Conservation (phyloP, 2,888 invertebrate species). For the Morinoia aosen region DNA sequence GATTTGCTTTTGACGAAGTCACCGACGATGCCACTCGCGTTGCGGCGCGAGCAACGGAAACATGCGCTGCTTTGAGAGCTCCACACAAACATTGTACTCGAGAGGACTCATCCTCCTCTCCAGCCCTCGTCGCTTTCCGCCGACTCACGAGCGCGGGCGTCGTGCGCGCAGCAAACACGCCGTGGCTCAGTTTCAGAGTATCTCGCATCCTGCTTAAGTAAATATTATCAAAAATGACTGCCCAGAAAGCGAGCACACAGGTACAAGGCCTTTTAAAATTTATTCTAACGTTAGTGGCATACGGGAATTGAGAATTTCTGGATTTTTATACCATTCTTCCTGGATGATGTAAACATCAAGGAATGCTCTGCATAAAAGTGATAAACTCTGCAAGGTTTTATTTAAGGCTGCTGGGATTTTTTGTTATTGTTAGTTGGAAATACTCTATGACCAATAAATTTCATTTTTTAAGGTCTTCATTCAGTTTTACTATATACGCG, state of each 20-base stretch:
- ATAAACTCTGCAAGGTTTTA: not conserved
- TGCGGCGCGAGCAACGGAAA: not conserved
- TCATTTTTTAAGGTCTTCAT: not conserved
- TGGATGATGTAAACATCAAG: not conserved
- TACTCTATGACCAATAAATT: no score
- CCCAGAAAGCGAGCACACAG: conserved; percentile 5
- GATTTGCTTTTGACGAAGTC: not conserved
- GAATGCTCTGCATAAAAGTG: not conserved
- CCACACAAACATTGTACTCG: conserved; percentile 27
- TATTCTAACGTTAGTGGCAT: not conserved
- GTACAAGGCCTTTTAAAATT: not conserved
- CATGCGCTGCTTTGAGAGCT: not conserved
- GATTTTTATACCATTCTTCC: not conserved
- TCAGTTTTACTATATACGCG: not conserved
- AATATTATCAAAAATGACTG: conserved; percentile 30
- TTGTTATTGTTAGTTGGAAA: no score
- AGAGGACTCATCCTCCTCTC: not conserved
- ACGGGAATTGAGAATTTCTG: not conserved
- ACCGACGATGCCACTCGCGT: conserved; percentile 26
- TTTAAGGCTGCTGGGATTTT: not conserved
- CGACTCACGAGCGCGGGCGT: not conserved
- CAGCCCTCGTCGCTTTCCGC: conserved; percentile 4
- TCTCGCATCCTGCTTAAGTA: not conserved
- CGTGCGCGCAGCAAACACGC: not conserved
- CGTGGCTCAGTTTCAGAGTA: conserved; percentile 3